Conservation (phyloP, 2,888 invertebrate species). For the Andrena fulva region DNA sequence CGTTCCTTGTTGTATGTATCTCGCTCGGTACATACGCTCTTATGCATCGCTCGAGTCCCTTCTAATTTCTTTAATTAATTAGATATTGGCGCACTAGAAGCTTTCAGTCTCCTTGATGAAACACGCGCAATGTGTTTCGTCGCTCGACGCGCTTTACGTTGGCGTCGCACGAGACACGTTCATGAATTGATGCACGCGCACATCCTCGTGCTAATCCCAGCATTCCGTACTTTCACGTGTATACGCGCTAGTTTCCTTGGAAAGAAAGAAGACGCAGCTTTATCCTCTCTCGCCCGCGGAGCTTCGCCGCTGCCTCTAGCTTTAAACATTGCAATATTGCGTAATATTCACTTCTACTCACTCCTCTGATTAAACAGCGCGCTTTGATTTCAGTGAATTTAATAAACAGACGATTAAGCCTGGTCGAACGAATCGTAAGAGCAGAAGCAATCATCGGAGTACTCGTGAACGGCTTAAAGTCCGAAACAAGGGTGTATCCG, state of each 20-base stretch:
- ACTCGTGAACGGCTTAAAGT: too few relatives aligned
- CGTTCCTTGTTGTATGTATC: conserved; percentile 19
- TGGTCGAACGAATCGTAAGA: neutral
- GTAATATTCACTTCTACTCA: too few relatives aligned
- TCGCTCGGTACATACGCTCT: conserved; percentile 1
- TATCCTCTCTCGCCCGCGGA: too few relatives aligned
- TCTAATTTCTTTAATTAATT: conserved; percentile 59
- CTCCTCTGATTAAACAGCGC: too few relatives aligned
- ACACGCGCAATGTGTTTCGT: conserved; percentile 42
- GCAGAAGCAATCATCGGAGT: neutral
- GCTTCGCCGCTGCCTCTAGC: neutral
- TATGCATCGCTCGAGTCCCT: conserved; percentile 33
- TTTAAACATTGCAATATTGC: conserved; percentile 6
- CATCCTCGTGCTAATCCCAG: neutral
- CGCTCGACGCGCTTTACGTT: conserved; percentile 11
- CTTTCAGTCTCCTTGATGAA: conserved; percentile 74
- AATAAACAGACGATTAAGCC: neutral
- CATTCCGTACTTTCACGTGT: neutral
- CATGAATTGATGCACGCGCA: conserved; percentile 31
- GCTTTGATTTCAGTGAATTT: too few relatives aligned
- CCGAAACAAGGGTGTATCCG: neutral
- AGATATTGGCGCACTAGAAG: conserved; percentile 71
- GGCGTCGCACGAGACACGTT: conserved; percentile 40
- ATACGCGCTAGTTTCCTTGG: neutral
- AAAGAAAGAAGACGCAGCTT: conserved; percentile 36